Evolutionary conservation across 2,797 vertebrate species (phyloP).

Genomic region (Tragopan temminckii): DNA sequence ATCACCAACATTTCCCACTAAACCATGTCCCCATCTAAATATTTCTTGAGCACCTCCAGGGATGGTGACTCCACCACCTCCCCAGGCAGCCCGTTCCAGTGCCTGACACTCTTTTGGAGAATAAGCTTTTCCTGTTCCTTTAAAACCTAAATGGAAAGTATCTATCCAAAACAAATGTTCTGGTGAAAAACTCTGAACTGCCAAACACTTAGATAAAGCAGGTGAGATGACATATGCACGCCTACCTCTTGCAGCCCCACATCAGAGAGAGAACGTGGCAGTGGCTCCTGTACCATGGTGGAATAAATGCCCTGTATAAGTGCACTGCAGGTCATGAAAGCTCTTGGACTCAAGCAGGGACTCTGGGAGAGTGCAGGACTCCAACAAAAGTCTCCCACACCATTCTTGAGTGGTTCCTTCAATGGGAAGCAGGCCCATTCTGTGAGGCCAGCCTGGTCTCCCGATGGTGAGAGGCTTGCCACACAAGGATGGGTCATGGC

Average conservation of each 20-base stretch:
- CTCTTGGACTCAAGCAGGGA: not conserved
- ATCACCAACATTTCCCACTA: no score
- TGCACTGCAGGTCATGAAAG: not conserved
- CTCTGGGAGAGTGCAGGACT: not conserved
- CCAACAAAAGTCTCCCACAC: not conserved
- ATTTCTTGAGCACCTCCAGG: no score
- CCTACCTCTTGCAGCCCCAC: not conserved
- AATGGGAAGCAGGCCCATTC: not conserved
- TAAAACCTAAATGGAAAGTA: constrained; percentile 2
- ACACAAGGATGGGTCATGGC: not conserved
- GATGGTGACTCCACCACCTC: no score
- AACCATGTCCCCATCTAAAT: no score
- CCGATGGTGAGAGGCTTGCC: not conserved
- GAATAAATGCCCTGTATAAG: not conserved
- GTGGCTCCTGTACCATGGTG: not conserved
- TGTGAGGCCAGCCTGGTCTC: not conserved
- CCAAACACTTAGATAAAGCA: not conserved
- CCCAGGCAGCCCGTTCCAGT: no score
- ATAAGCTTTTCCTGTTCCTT: not conserved
- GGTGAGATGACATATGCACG: rapidly evolving
- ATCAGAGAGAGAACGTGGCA: not conserved
- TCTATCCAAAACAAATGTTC: not conserved
- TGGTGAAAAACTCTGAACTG: not conserved
- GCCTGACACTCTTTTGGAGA: no score
- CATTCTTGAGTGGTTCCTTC: not conserved